Conservation (phyloP, 92 coral and sea anemone genomes). For the Epizoanthus fatuus region DNA sequence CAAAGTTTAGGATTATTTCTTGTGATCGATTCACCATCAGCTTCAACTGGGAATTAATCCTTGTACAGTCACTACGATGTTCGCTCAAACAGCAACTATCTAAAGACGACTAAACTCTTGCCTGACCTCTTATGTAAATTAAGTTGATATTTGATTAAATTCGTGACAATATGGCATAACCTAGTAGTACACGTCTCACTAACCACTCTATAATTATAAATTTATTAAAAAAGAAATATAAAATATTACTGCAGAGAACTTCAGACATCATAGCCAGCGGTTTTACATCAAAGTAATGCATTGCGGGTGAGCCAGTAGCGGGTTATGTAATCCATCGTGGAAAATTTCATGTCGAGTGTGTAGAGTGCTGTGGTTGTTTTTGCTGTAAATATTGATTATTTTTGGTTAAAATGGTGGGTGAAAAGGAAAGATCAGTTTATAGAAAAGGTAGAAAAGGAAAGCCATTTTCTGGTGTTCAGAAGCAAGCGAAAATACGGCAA, state of each 20-base stretch:
- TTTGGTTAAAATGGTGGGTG: conserved; percentile 13
- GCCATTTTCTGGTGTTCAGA: conserved; percentile 16
- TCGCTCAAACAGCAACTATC: too few species aligned
- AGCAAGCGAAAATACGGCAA: conserved; percentile 14
- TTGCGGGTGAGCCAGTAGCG: conserved; percentile 7
- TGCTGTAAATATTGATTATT: background rate
- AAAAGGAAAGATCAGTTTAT: conserved; percentile 11
- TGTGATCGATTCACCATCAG: too few species aligned
- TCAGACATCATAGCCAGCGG: conserved; percentile 26
- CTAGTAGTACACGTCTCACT: too few species aligned
- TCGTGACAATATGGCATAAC: too few species aligned
- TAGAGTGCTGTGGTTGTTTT: conserved; percentile 23
- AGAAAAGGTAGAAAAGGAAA: conserved; percentile 3
- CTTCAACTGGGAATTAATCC: too few species aligned
- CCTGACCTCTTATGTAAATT: too few species aligned
- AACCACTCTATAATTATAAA: too few species aligned
- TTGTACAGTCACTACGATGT: too few species aligned
- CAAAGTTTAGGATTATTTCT: too few species aligned
- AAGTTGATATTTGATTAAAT: too few species aligned
- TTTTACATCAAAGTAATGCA: conserved; percentile 24
- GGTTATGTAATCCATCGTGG: background rate
- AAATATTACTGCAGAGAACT: conserved; percentile 24
- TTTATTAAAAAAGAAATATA: too few species aligned
- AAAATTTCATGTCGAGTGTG: background rate
- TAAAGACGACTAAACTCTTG: too few species aligned